phyloP scores from a whole-genome alignment of 2,797 vertebrate species.

The Halcyon smyrnensis region DNA sequence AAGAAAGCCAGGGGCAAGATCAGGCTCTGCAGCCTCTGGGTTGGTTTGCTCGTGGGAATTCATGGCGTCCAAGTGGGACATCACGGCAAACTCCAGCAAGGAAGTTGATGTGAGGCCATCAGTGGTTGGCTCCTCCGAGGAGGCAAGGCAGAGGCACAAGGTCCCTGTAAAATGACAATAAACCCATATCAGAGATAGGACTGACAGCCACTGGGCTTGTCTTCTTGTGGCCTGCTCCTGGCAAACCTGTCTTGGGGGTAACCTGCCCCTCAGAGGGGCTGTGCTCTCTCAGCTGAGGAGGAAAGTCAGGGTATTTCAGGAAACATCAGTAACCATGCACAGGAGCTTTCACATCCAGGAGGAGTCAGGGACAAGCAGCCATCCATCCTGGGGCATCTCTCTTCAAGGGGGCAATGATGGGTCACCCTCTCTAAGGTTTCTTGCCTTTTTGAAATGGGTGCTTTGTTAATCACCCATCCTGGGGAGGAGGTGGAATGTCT shows the following conservation, averaged over 20 bases:
- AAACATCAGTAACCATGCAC: not conserved
- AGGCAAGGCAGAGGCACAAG: slow-evolving; percentile 49
- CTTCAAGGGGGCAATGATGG: not conserved
- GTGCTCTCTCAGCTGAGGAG: not conserved
- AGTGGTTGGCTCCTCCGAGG: slow-evolving; percentile 59
- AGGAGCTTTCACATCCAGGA: not conserved
- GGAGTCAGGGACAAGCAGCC: not conserved
- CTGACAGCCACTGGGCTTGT: not conserved
- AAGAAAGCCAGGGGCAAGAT: slow-evolving; percentile 65
- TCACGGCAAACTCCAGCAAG: slow-evolving; percentile 69
- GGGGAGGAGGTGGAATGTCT: not conserved
- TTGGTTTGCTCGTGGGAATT: slow-evolving; percentile 69
- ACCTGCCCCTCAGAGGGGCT: not conserved
- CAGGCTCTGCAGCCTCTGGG: not conserved
- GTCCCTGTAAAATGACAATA: slow-evolving; percentile 68
- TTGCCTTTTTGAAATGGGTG: not conserved
- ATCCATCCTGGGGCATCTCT: not conserved
- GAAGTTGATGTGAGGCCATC: slow-evolving; percentile 79
- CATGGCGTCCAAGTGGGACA: slow-evolving; percentile 74
- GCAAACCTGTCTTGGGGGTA: not conserved
- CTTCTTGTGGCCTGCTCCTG: not conserved
- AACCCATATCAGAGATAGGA: not conserved
- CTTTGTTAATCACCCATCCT: not conserved
- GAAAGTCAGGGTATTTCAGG: not conserved
- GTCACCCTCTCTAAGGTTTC: not conserved